phyloP scores from a whole-genome alignment of 2,113 vertebrate genomes.

The Psettodes erumei region DNA sequence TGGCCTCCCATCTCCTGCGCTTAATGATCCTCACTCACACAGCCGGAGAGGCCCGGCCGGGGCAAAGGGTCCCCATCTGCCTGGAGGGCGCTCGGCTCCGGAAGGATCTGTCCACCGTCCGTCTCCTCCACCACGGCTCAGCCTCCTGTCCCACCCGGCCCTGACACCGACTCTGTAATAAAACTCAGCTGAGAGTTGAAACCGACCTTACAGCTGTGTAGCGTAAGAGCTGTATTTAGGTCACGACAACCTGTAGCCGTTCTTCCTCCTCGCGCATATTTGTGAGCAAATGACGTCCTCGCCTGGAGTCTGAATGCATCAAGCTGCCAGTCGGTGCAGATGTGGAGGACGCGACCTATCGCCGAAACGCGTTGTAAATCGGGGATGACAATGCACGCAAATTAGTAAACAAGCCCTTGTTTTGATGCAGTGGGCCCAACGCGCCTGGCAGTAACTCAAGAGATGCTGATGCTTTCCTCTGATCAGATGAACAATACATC shows the following conservation, averaged over 20 bases:
- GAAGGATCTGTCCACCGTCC: conserved; percentile 33
- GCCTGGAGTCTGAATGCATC: neutral
- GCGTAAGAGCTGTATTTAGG: neutral
- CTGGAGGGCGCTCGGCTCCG: conserved; percentile 36
- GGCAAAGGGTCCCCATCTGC: conserved; percentile 22
- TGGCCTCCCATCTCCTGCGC: conserved; percentile 57
- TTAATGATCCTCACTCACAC: conserved; percentile 63
- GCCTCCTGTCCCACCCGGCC: conserved; percentile 63
- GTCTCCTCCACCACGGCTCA: neutral
- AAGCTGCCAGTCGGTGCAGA: neutral
- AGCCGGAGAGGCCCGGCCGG: conserved; percentile 2
- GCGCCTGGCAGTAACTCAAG: conserved; percentile 36
- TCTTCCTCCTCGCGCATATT: conserved; percentile 41
- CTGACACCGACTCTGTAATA: conserved; percentile 58
- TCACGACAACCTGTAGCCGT: neutral
- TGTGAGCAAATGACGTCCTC: conserved; percentile 31
- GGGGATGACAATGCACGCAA: neutral
- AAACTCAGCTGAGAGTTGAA: conserved; percentile 23
- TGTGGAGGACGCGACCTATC: neutral
- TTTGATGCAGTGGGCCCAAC: conserved; percentile 34
- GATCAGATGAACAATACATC: conserved; percentile 71
- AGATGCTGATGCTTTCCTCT: conserved; percentile 55
- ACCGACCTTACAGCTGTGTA: conserved; percentile 7
- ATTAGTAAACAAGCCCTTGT: conserved; percentile 17
- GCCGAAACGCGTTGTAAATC: conserved; percentile 14